Base-by-base conservation (phyloP, 2,113 vertebrate genomes). In the Phylloscopus whistleri region DNA sequence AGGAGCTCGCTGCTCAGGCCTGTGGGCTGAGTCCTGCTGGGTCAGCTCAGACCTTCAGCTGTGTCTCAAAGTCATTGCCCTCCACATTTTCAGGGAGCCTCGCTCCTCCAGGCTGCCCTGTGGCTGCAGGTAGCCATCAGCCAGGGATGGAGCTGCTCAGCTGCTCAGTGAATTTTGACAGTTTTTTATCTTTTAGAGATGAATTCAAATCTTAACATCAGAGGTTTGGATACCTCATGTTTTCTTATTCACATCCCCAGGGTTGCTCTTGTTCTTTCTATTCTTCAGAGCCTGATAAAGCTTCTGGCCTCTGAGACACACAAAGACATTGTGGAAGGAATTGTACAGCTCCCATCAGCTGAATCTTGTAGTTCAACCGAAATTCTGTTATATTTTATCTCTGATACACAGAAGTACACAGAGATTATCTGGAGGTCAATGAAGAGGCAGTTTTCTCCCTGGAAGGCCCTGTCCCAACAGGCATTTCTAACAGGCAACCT, bases 311-410 rank as follows among this genome's bases (percentile, higher is more conserved):
- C 48, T 18, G 43, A 87, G n/a, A 81, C 37, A 58, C 46, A 84
- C 55, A 66, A 39, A 80, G 84, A 24, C 51, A 22, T 87, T 44
- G 59, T 62, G 59, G 31, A 74, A 93, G 77, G 87, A 69, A 69
- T 58, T 93, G 43, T 66, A 77, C 60, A 70, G 21, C 69, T 81
- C n/a, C n/a, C 55, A 59, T 68, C 67, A 75, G 56, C 31, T 72
- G 70, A 83, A 67, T 62, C 28, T 80, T 91, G 81, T 69, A 77
- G 72, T 41, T 84, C 81, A 69, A 48, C 73, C 0, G 0, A 70
- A 93, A 81, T 87, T 55, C n/a, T 4, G 10, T 81, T 87, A 33
- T 44, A 33, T 41, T 94, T 89, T 87, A 67, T 49, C 58, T 94
- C 76, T 86, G 76, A 46, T 58, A 44, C 20, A 52, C 21, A 26